These are phyloP conservation scores for Philaenus spumarius DNA, from an alignment of 1,140 invertebrate species.

Conservation along the genomic window DNA sequence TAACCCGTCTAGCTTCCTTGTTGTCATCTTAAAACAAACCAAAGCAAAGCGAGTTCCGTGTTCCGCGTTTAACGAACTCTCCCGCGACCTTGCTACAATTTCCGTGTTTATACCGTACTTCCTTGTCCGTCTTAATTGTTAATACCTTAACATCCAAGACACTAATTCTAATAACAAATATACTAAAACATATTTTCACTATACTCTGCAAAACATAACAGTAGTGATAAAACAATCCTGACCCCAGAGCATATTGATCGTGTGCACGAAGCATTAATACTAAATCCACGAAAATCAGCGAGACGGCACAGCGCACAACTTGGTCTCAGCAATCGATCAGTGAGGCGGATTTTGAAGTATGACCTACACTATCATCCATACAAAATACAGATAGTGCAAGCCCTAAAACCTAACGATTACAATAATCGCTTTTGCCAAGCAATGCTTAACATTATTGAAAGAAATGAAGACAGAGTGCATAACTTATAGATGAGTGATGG, in stretches of 20 bases:
- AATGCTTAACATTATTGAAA: conserved; percentile 6
- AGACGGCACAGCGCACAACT: conserved; percentile 8
- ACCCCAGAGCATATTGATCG: conserved; percentile 3
- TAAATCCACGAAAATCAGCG: conserved; percentile 5
- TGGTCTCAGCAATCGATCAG: background rate
- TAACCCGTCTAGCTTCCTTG: too few relatives aligned
- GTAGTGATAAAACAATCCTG: background rate
- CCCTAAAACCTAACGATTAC: background rate
- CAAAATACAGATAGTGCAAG: background rate
- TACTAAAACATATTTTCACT: too few relatives aligned
- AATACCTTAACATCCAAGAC: too few relatives aligned
- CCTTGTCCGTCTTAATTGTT: too few relatives aligned
- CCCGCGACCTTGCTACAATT: too few relatives aligned
- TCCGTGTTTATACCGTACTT: too few relatives aligned
- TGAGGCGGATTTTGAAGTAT: conserved; percentile 3
- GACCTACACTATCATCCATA: conserved; percentile 1
- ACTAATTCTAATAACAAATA: too few relatives aligned
- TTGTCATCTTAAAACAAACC: too few relatives aligned
- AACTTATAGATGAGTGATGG: conserved; percentile 27
- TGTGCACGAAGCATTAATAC: conserved; percentile 2
- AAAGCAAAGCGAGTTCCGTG: too few relatives aligned
- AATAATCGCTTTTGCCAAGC: conserved; percentile 8
- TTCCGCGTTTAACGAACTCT: too few relatives aligned
- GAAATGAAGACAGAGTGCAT: background rate
- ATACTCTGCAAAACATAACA: too few relatives aligned